These are phyloP conservation scores for Notocelia uddmanniana DNA, from an alignment of 2,888 invertebrate species.

Conservation along the genomic window DNA sequence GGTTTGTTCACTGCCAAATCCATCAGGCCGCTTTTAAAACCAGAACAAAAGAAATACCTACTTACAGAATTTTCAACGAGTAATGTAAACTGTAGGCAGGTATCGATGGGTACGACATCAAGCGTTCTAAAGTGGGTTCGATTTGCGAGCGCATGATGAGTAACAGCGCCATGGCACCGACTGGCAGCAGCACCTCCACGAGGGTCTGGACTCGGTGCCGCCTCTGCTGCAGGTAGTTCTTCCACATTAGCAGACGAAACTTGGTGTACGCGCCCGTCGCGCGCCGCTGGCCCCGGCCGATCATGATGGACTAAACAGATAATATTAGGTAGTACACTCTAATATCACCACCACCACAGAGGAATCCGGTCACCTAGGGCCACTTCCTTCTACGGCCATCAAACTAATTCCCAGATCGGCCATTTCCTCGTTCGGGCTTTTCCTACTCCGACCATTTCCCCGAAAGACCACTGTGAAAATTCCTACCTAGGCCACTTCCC, in stretches of 20 bases:
- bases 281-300: slow-evolving; percentile 47
- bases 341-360: no score
- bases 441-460: no score
- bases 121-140: slow-evolving; percentile 74
- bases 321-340: no score
- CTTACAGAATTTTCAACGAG: slow-evolving; percentile 66
- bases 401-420: no score
- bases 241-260: slow-evolving; percentile 92
- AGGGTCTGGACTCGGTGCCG: slow-evolving; percentile 89
- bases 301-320: slow-evolving; percentile 47
- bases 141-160: slow-evolving; percentile 90
- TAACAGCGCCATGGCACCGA: slow-evolving; percentile 88
- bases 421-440: no score
- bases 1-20: no score
- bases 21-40: no score
- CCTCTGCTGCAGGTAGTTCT: slow-evolving; percentile 92
- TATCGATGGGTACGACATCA: slow-evolving; percentile 61
- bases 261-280: slow-evolving; percentile 79
- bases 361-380: no score
- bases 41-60: no score
- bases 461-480: no score
- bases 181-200: slow-evolving; percentile 89
- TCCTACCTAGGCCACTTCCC: no score
- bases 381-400: no score
- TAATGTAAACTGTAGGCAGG: slow-evolving; percentile 63